Conservation (phyloP, 2,113 vertebrate genomes). For the Emydocephalus ijimae region DNA sequence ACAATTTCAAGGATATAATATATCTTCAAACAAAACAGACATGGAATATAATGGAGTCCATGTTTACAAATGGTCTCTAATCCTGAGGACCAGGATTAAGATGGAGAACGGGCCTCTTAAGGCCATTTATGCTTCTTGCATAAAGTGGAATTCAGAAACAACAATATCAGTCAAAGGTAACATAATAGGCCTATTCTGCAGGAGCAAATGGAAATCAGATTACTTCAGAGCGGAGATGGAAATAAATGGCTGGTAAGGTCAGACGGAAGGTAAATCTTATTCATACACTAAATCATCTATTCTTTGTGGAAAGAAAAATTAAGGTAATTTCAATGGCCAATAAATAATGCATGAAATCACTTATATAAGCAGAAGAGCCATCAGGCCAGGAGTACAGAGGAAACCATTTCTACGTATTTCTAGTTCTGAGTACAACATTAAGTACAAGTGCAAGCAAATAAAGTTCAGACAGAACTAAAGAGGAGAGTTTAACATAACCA, state of each 20-base stretch:
- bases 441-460: neutral
- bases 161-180: slow-evolving; percentile 25
- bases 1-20: neutral
- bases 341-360: slow-evolving; percentile 24
- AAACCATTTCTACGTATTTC: neutral
- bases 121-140: neutral
- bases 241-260: neutral
- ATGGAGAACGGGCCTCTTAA: slow-evolving; percentile 13
- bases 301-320: slow-evolving; percentile 3
- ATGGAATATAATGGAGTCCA: neutral
- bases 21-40: neutral
- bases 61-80: slow-evolving; percentile 5
- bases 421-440: neutral
- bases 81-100: neutral
- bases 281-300: neutral
- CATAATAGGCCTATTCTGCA: neutral
- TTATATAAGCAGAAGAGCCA: slow-evolving; percentile 18
- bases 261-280: slow-evolving; percentile 24
- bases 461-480: neutral
- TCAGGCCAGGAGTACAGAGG: slow-evolving; percentile 1
- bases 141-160: slow-evolving; percentile 2
- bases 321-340: slow-evolving; percentile 18
- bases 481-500: neutral
- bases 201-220: slow-evolving; percentile 14
- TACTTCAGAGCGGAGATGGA: slow-evolving; percentile 15